Conservation (phyloP, 2,113 vertebrate species). For the Noturus placidus region DNA sequence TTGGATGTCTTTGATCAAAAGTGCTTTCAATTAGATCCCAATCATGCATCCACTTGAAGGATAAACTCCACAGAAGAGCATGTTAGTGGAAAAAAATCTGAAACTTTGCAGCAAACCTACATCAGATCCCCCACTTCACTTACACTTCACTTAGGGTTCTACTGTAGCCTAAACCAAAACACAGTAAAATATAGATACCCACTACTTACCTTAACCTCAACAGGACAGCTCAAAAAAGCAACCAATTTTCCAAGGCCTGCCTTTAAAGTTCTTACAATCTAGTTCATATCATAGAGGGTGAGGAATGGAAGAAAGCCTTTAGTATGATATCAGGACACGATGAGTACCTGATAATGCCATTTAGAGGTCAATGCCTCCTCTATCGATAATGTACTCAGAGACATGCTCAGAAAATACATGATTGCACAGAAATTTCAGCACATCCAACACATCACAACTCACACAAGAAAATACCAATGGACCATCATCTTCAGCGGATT, state of each 20-base stretch:
- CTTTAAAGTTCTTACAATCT: neutral
- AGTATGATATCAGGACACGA: neutral
- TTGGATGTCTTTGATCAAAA: neutral
- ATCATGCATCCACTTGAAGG: neutral
- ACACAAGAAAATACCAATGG: neutral
- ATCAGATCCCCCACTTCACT: neutral
- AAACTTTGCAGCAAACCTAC: neutral
- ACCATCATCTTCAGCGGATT: neutral
- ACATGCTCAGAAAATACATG: neutral
- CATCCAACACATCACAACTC: neutral
- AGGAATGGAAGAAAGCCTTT: neutral
- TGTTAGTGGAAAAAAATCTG: neutral
- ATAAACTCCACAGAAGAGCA: neutral
- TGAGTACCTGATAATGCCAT: neutral
- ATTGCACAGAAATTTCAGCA: neutral
- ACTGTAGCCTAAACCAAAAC: neutral
- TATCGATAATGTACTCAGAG: neutral
- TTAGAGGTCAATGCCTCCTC: neutral
- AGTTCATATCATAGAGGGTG: neutral
- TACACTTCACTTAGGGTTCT: neutral
- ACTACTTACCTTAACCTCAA: neutral
- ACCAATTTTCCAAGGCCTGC: neutral
- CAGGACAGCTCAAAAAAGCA: neutral
- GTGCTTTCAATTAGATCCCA: neutral
- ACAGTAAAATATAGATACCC: neutral